phyloP scores from a whole-genome alignment of 2,797 vertebrate species.

The Hoplostethus mediterraneus region DNA sequence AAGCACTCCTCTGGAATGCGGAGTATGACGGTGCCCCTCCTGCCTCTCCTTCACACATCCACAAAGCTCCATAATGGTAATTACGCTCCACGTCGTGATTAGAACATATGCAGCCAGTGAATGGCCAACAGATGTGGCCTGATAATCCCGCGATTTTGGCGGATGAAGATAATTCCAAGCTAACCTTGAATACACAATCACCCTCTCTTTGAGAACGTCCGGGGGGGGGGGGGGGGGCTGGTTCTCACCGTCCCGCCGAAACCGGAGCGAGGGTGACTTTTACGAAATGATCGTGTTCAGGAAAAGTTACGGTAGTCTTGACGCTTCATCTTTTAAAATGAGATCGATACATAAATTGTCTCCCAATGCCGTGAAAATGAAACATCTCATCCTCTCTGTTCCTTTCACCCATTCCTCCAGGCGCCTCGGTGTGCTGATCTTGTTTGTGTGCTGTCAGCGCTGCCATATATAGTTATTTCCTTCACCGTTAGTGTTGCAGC shows the following conservation, averaged over 20 bases:
- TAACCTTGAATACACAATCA: slow-evolving; percentile 75
- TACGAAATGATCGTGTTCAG: too few species aligned
- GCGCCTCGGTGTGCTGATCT: slow-evolving; percentile 50
- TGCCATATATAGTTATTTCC: slow-evolving; percentile 62
- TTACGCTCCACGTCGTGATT: slow-evolving; percentile 75
- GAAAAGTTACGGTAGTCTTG: slow-evolving; percentile 14
- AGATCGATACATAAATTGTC: slow-evolving; percentile 18
- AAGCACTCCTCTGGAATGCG: slow-evolving; percentile 74
- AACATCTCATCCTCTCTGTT: slow-evolving; percentile 58
- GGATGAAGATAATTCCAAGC: slow-evolving; percentile 73
- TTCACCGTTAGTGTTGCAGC: slow-evolving; percentile 76
- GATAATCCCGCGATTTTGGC: slow-evolving; percentile 70
- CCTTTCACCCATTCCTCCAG: slow-evolving; percentile 55
- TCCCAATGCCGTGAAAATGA: slow-evolving; percentile 31
- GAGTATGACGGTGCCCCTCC: slow-evolving; percentile 57
- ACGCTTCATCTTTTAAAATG: slow-evolving; percentile 35
- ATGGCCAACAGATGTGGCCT: slow-evolving; percentile 83
- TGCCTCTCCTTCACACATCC: slow-evolving; percentile 81
- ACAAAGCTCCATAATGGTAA: slow-evolving; percentile 78
- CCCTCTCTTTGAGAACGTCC: slow-evolving; percentile 51
- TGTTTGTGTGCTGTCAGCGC: slow-evolving; percentile 68
- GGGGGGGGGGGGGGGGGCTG: too few species aligned
- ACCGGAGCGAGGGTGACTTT: slow-evolving; percentile 37
- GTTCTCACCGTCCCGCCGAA: slow-evolving; percentile 35
- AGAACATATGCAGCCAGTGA: slow-evolving; percentile 74